Base-by-base conservation (phyloP, 1,140 invertebrate genomes). In the Temnothorax longispinosus region DNA sequence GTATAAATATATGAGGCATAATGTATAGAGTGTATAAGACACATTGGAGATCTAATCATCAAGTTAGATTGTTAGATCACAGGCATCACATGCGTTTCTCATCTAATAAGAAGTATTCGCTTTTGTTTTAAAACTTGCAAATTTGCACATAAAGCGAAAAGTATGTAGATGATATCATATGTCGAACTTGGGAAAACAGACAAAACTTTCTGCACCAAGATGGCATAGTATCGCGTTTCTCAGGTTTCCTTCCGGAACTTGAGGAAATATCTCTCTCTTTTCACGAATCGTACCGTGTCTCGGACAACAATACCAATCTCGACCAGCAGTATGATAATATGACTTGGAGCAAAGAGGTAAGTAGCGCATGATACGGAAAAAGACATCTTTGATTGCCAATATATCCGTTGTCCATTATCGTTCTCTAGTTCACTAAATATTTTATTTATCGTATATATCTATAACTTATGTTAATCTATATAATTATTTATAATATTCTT, bases 221-320 rank as follows among this genome's bases (percentile, higher is more conserved):
- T 35, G 77, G 41, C 47, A 62, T 32, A 64, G 27, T 50, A 80
- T 54, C 32, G n/a, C 64, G 50, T 65, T 18, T n/a, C 52, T n/a
- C 52, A 54, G 52, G 18, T 54, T n/a, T 54, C n/a, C 54, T 41
- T 80, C 21, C n/a, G 27, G 13, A 47, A 81, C 65, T 50, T 56
- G 67, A 47, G 35, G 6, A 8, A 13, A 7, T 69, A 69, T 81
- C 15, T 77, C 21, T 77, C 21, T 4, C 77, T 56, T 71, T 60
- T 54, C 77, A 15, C 52, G 27, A 80, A 52, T 65, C 47, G 32
- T 65, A 65, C 50, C n/a, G 10, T 50, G 18, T 67, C n/a, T 67
- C 47, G 64, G 13, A 80, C 47, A 71, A 81, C 50, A 71, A 80
- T 80, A 54, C 32, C 44, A 67, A 81, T 81, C 62, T 65, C 47